phyloP scores from a whole-genome alignment of 2,113 vertebrate species.

The Pelodiscus sinensis region DNA sequence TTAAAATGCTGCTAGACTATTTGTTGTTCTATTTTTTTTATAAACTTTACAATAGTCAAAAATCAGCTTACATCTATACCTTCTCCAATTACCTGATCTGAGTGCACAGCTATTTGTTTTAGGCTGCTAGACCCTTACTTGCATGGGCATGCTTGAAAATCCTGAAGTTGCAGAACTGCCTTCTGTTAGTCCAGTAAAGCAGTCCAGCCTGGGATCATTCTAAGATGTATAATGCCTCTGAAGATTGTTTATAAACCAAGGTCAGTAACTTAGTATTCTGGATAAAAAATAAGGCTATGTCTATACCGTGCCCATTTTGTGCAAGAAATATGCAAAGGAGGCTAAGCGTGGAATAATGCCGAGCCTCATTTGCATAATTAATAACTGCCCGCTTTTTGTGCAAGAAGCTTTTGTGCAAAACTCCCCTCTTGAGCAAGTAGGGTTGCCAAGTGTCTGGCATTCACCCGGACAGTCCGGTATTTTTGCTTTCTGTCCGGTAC shows the following conservation, averaged over 20 bases:
- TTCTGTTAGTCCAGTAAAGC: neutral
- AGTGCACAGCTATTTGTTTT: neutral
- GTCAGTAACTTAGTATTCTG: neutral
- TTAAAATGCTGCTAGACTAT: too few species aligned
- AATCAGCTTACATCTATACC: neutral
- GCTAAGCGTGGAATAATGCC: too few species aligned
- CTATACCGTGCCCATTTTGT: too few species aligned
- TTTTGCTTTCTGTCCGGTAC: too few species aligned
- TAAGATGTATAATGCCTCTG: neutral
- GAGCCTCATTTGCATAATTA: too few species aligned
- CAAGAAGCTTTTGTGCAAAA: too few species aligned
- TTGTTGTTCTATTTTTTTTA: too few species aligned
- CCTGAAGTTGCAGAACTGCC: neutral
- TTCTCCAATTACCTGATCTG: neutral
- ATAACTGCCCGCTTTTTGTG: too few species aligned
- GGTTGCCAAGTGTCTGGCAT: too few species aligned
- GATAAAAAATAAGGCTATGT: neutral
- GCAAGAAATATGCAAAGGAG: too few species aligned
- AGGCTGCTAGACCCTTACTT: neutral
- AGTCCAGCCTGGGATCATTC: neutral
- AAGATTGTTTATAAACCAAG: neutral
- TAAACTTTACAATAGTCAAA: neutral
- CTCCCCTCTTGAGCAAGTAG: too few species aligned
- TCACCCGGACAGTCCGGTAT: too few species aligned
- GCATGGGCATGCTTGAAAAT: neutral